Percentiles rank a stretch among this genome's conserved stretches.
Conservation (phyloP, 2,888 invertebrate genomes). For the Zaprionus lineosus region DNA sequence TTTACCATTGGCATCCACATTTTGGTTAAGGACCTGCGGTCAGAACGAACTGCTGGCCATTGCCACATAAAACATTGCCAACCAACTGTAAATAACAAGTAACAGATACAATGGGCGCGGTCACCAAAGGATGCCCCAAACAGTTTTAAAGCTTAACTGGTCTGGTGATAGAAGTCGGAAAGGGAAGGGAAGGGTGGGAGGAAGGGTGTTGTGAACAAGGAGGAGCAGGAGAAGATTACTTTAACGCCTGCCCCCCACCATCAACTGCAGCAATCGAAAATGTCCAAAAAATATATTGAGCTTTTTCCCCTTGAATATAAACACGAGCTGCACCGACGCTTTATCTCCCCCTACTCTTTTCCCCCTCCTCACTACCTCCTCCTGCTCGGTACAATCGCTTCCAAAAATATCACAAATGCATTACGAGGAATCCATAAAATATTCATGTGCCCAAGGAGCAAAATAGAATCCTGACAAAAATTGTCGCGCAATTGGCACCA, state of each 20-base stretch:
- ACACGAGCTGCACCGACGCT: too few relatives aligned
- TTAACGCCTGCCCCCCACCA: too few relatives aligned
- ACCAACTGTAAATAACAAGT: conserved; percentile 60
- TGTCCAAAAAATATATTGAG: not conserved
- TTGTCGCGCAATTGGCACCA: conserved; percentile 50
- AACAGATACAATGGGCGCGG: conserved; percentile 3
- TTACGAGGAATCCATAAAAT: conserved; percentile 28
- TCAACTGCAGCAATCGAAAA: not conserved
- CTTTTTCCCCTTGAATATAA: conserved; percentile 9
- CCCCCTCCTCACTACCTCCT: too few relatives aligned
- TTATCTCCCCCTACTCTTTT: too few relatives aligned
- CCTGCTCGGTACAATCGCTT: too few relatives aligned
- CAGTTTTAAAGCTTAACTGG: conserved; percentile 10
- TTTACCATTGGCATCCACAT: conserved; percentile 31
- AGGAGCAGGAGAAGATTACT: too few relatives aligned
- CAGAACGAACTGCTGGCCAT: conserved; percentile 45
- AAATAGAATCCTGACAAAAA: conserved; percentile 28
- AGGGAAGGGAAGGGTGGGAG: too few relatives aligned
- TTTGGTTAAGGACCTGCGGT: conserved; percentile 59
- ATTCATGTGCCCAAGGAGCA: conserved; percentile 23
- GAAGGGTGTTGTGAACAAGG: too few relatives aligned
- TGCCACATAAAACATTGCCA: conserved; percentile 53
- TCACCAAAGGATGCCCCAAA: not conserved
- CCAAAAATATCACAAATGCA: conserved; percentile 10
- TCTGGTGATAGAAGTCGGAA: too few relatives aligned